Evolutionary conservation across 2,888 invertebrate genomes (phyloP).

Genomic region (Acrobasis consociella): DNA sequence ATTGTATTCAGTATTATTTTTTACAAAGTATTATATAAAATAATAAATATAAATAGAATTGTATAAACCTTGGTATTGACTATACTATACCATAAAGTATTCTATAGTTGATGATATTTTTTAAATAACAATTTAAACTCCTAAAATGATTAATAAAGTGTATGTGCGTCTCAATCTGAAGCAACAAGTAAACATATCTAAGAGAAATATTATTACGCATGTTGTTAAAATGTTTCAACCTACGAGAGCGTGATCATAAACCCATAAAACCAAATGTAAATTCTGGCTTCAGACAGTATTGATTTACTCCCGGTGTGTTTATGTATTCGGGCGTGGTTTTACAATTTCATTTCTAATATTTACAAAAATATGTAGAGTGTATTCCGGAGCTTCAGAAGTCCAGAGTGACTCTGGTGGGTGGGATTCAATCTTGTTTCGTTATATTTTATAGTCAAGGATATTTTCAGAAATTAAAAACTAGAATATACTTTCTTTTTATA

Average conservation of each 20-base stretch:
- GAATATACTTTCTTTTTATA: too few species aligned
- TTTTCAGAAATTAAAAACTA: background rate
- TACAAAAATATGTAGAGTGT: conserved; percentile 48
- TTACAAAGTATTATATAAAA: too few species aligned
- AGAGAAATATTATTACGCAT: conserved; percentile 31
- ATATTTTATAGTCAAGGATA: background rate
- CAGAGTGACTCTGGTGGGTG: conserved; percentile 46
- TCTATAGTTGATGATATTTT: too few species aligned
- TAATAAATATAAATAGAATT: too few species aligned
- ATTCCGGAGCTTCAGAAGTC: conserved; percentile 44
- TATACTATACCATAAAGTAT: too few species aligned
- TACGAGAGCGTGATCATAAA: conserved; percentile 70
- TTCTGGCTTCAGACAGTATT: conserved; percentile 56
- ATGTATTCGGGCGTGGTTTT: conserved; percentile 67
- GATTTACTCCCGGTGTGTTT: conserved; percentile 74
- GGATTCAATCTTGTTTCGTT: conserved; percentile 43
- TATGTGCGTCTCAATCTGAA: too few species aligned
- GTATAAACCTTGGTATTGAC: too few species aligned
- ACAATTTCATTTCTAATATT: conserved; percentile 59
- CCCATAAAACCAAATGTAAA: conserved; percentile 64
- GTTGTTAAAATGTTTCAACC: conserved; percentile 54
- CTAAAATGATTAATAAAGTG: too few species aligned
- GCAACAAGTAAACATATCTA: background rate
- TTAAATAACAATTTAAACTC: too few species aligned
- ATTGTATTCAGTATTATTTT: too few species aligned